Conservation (phyloP, 2,113 vertebrate species). For the Capra hircus region DNA sequence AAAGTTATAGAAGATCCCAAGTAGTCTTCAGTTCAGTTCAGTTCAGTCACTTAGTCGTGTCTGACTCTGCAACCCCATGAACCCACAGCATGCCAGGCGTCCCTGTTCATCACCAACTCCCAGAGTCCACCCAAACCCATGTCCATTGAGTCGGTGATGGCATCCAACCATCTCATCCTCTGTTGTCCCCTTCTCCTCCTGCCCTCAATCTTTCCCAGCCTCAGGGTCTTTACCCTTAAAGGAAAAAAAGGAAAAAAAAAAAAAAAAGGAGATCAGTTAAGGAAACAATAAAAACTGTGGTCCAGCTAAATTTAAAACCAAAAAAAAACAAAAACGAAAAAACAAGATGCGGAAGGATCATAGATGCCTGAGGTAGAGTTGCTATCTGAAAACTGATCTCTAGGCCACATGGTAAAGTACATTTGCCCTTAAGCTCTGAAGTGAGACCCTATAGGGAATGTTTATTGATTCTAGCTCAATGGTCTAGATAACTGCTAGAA, state of each 20-base stretch:
- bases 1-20: neutral
- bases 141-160: too few relatives aligned
- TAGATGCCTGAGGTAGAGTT: neutral
- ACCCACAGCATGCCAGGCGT: too few relatives aligned
- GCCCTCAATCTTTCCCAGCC: too few relatives aligned
- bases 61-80: too few relatives aligned
- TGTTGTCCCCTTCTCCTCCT: too few relatives aligned
- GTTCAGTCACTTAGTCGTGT: too few relatives aligned
- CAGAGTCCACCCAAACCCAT: too few relatives aligned
- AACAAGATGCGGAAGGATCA: neutral
- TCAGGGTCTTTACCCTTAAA: neutral
- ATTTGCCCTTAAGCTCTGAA: neutral
- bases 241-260: neutral
- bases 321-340: neutral
- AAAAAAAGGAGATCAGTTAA: neutral
- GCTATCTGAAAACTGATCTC: neutral
- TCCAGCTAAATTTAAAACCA: neutral
- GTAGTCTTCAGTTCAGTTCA: neutral
- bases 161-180: too few relatives aligned
- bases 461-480: neutral
- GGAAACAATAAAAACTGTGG: neutral
- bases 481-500: neutral
- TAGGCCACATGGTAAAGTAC: neutral
- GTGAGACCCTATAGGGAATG: neutral
- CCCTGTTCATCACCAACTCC: too few relatives aligned